Conservation (phyloP, 1,140 invertebrate genomes). For the Drosophila sturtevanti region DNA sequence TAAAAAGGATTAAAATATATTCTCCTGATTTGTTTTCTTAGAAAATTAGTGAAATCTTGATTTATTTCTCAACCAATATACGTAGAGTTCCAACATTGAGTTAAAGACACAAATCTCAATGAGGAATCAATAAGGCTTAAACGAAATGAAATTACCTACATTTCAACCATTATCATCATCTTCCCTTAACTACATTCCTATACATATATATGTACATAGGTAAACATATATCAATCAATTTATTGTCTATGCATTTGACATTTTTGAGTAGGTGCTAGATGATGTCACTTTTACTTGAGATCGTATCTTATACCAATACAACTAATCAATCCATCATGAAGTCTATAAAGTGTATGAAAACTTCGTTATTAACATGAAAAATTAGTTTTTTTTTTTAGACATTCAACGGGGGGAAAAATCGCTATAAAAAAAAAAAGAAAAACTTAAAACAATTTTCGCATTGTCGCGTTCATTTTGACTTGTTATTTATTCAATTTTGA, state of each 20-base stretch:
- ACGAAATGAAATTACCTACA: neutral
- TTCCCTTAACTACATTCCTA: neutral
- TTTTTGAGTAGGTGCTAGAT: neutral
- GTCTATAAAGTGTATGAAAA: slow-evolving; percentile 41
- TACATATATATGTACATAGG: neutral
- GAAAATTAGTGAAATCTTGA: neutral
- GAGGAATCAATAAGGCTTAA: neutral
- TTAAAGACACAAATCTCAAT: no score
- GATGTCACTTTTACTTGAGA: neutral
- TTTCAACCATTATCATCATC: neutral
- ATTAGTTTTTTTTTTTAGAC: neutral
- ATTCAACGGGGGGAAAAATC: neutral
- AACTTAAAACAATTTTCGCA: slow-evolving; percentile 58
- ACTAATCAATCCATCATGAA: slow-evolving; percentile 44
- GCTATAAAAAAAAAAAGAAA: slow-evolving; percentile 24
- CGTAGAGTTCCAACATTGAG: neutral
- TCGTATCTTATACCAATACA: no score
- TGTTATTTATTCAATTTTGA: slow-evolving; percentile 68
- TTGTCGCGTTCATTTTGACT: slow-evolving; percentile 46
- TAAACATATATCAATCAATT: neutral
- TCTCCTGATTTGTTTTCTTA: no score
- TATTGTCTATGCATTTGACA: neutral
- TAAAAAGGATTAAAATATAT: no score
- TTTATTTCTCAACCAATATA: neutral
- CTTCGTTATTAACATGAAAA: slow-evolving; percentile 36